These are phyloP conservation scores for Agrypnus murinus DNA, from an alignment of 2,888 invertebrate genomes.

Conservation along the genomic window DNA sequence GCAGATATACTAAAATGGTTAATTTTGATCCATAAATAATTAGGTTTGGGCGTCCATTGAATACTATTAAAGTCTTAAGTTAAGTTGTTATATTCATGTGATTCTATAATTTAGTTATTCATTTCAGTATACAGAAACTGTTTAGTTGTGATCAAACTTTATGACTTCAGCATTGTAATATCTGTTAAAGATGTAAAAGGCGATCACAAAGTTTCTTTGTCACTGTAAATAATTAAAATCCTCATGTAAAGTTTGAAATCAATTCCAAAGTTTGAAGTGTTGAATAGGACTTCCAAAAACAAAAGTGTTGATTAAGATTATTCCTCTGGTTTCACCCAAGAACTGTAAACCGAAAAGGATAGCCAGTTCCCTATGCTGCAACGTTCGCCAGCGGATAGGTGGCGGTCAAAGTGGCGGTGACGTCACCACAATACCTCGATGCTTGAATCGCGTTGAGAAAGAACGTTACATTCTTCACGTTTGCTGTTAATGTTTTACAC, in stretches of 20 bases:
- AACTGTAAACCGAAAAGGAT: too few species aligned
- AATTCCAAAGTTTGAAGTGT: not conserved
- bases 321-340: too few species aligned
- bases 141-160: not conserved
- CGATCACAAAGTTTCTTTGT: not conserved
- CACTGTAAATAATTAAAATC: not conserved
- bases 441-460: too few species aligned
- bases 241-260: not conserved
- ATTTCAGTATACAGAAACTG: not conserved
- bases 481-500: too few species aligned
- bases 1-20: conserved; percentile 12
- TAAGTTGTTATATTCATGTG: not conserved
- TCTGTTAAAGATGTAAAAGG: not conserved
- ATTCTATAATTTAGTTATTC: not conserved
- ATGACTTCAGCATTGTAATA: not conserved
- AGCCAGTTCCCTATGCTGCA: too few species aligned
- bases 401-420: too few species aligned
- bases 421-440: too few species aligned
- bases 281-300: not conserved
- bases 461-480: too few species aligned
- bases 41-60: conserved; percentile 10
- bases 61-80: not conserved
- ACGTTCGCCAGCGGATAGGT: too few species aligned
- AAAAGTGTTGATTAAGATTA: too few species aligned
- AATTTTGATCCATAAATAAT: not conserved